These are phyloP conservation scores for Poliocrania exsul DNA, from an alignment of 2,797 vertebrate species.

Conservation along the genomic window DNA sequence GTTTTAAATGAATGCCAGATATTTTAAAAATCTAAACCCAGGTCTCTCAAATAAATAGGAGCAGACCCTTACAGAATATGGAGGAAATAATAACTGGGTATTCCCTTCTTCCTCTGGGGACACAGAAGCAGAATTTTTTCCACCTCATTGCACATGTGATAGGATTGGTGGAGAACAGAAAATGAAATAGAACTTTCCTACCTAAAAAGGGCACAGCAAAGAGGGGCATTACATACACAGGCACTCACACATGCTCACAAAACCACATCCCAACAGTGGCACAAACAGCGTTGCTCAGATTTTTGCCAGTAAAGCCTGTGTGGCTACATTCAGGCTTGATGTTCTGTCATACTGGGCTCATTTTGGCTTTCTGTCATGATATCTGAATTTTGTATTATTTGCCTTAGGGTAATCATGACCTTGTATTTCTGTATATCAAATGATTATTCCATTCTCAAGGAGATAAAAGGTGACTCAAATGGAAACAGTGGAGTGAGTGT, in stretches of 20 bases:
- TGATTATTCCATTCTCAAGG: background rate
- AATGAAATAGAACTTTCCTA: background rate
- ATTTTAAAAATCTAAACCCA: background rate
- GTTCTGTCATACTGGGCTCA: background rate
- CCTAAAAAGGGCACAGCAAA: background rate
- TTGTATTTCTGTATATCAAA: background rate
- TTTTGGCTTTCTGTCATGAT: background rate
- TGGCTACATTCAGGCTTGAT: background rate
- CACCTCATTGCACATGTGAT: background rate
- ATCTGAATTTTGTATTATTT: background rate
- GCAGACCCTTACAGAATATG: background rate
- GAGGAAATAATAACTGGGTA: background rate
- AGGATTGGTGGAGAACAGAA: background rate
- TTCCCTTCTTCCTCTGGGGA: background rate
- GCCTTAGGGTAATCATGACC: background rate
- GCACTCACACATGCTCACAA: accelerated
- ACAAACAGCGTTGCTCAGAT: background rate
- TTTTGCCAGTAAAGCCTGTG: background rate
- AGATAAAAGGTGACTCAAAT: background rate
- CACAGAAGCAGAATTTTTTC: background rate
- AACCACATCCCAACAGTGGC: background rate
- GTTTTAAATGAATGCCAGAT: background rate
- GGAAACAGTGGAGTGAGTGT: background rate
- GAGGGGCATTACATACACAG: background rate
- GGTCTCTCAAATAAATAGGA: background rate